Conservation (phyloP, 2,797 vertebrate species). For the Strix occidentalis region DNA sequence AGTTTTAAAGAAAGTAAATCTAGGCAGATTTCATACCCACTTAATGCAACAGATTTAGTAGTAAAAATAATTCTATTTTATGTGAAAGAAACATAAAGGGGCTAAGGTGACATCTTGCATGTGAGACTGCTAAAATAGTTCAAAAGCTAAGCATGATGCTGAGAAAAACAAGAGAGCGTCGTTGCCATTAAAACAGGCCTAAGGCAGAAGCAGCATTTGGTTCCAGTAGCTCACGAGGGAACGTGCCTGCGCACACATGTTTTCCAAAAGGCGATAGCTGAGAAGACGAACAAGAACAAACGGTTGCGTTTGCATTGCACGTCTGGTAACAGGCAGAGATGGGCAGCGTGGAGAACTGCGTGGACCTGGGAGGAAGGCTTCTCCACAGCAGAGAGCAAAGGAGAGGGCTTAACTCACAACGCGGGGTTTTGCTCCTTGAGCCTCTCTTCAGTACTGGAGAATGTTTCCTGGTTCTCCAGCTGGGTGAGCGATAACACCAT, state of each 20-base stretch:
- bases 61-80: background rate
- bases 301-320: background rate
- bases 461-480: background rate
- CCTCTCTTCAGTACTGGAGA: background rate
- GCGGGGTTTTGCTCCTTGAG: background rate
- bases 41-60: background rate
- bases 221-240: background rate
- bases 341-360: accelerated
- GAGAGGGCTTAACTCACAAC: background rate
- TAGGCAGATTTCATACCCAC: background rate
- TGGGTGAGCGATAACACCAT: background rate
- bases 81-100: background rate
- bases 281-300: background rate
- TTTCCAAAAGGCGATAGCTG: background rate
- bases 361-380: background rate
- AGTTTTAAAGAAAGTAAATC: background rate
- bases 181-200: background rate
- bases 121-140: background rate
- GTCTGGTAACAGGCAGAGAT: background rate
- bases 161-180: background rate
- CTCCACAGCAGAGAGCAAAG: background rate
- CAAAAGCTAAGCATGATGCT: background rate
- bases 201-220: background rate
- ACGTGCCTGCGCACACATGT: accelerated
- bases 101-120: background rate